Evolutionary conservation across 1,140 invertebrate species (phyloP).

Genomic region (Leptinotarsa undecemlineata): DNA sequence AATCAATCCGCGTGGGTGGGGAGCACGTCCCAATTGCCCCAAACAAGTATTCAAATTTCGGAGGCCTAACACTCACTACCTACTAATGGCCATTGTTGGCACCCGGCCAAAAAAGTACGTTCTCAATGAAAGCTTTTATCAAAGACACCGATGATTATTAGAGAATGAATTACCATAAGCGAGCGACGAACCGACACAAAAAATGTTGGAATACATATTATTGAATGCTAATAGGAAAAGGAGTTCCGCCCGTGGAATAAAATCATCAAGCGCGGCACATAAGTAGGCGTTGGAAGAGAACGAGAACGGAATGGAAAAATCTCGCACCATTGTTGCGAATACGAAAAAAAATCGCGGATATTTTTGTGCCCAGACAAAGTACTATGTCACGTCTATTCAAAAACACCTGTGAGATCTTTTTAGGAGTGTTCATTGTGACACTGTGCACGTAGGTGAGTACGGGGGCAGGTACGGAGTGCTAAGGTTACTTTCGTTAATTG

Average conservation of each 20-base stretch:
- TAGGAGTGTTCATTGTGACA: conserved; percentile 4
- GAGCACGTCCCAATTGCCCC: conserved; percentile 12
- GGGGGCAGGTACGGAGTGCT: not conserved
- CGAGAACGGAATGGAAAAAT: conserved; percentile 15
- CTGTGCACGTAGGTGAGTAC: not conserved
- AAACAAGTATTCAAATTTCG: conserved; percentile 10
- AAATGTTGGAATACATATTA: conserved; percentile 22
- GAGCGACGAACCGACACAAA: conserved; percentile 21
- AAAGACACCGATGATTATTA: conserved; percentile 9
- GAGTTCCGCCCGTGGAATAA: conserved; percentile 14
- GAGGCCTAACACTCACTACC: conserved; percentile 2
- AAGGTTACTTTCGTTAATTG: too few species aligned
- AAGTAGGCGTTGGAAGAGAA: conserved; percentile 12
- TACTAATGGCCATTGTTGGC: conserved; percentile 5
- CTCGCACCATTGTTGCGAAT: conserved; percentile 18
- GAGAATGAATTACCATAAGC: conserved; percentile 23
- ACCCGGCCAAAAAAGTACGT: not conserved
- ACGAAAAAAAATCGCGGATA: conserved; percentile 10
- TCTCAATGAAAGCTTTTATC: conserved; percentile 2
- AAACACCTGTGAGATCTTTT: conserved; percentile 15
- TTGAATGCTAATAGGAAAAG: conserved; percentile 22
- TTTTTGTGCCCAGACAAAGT: conserved; percentile 14
- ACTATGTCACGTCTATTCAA: conserved; percentile 15
- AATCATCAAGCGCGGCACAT: conserved; percentile 9
- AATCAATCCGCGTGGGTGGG: not conserved